These are phyloP conservation scores for Maniola hyperantus DNA, from an alignment of 2,888 invertebrate genomes.

Conservation along the genomic window DNA sequence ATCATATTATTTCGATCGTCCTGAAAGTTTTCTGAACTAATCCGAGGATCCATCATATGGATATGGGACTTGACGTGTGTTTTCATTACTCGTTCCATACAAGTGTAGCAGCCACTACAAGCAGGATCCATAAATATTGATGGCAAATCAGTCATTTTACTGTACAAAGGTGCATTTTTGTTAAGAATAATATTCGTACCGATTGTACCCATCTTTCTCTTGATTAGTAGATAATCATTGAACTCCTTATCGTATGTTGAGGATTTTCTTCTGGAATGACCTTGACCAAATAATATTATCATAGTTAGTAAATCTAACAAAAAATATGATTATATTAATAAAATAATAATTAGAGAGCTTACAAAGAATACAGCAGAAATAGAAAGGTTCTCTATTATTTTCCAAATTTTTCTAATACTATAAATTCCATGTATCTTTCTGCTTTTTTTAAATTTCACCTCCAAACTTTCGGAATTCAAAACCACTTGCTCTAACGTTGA, in stretches of 20 bases:
- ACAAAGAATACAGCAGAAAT: too few relatives aligned
- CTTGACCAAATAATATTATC: conserved; percentile 22
- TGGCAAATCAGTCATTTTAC: conserved; percentile 47
- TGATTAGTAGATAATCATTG: conserved; percentile 27
- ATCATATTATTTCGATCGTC: conserved; percentile 46
- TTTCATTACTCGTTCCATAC: conserved; percentile 59
- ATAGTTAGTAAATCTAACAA: background rate
- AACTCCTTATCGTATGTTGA: conserved; percentile 20
- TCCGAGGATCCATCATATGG: conserved; percentile 35
- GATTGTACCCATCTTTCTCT: conserved; percentile 19
- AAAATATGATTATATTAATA: too few relatives aligned
- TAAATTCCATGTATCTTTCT: too few relatives aligned
- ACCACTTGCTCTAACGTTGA: too few relatives aligned
- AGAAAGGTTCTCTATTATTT: too few relatives aligned
- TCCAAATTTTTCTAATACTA: too few relatives aligned
- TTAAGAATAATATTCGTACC: conserved; percentile 46
- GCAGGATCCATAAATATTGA: conserved; percentile 48
- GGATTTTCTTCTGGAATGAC: conserved; percentile 30
- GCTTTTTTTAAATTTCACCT: too few relatives aligned
- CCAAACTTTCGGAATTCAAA: too few relatives aligned
- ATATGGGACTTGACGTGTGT: conserved; percentile 45
- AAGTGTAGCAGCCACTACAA: conserved; percentile 54
- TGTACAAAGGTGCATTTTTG: conserved; percentile 44
- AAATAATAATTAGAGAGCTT: too few relatives aligned
- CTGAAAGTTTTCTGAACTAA: conserved; percentile 44